These are phyloP conservation scores for Cryptotermes secundus DNA, from an alignment of 1,140 invertebrate species.

Conservation along the genomic window DNA sequence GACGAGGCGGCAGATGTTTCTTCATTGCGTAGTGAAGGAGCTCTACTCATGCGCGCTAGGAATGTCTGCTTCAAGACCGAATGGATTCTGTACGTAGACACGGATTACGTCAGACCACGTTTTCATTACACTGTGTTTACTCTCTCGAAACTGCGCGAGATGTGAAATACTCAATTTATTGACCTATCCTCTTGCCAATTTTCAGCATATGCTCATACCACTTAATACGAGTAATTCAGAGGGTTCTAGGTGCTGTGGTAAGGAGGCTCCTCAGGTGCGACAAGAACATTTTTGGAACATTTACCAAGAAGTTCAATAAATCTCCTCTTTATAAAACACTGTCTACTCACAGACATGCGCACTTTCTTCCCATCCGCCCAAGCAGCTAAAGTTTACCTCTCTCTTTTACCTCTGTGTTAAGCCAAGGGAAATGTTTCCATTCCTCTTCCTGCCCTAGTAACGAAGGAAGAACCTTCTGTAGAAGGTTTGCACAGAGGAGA, in stretches of 20 bases:
- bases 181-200: too few species aligned
- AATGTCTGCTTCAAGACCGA: too few species aligned
- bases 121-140: too few species aligned
- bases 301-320: conserved; percentile 1
- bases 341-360: neutral
- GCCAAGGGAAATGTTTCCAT: neutral
- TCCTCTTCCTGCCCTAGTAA: neutral
- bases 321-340: neutral
- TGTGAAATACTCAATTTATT: too few species aligned
- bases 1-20: too few species aligned
- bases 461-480: neutral
- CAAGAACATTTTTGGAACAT: neutral
- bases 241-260: neutral
- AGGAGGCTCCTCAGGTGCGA: neutral
- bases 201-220: too few species aligned
- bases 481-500: neutral
- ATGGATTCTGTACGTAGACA: too few species aligned
- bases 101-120: too few species aligned
- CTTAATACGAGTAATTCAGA: neutral
- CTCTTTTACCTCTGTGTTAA: neutral
- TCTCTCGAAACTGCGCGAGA: too few species aligned
- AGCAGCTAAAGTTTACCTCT: neutral
- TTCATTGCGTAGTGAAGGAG: too few species aligned
- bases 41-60: too few species aligned
- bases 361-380: neutral